These are phyloP conservation scores for Callithrix jacchus DNA, from an alignment of 2,113 vertebrate genomes.

Conservation along the genomic window DNA sequence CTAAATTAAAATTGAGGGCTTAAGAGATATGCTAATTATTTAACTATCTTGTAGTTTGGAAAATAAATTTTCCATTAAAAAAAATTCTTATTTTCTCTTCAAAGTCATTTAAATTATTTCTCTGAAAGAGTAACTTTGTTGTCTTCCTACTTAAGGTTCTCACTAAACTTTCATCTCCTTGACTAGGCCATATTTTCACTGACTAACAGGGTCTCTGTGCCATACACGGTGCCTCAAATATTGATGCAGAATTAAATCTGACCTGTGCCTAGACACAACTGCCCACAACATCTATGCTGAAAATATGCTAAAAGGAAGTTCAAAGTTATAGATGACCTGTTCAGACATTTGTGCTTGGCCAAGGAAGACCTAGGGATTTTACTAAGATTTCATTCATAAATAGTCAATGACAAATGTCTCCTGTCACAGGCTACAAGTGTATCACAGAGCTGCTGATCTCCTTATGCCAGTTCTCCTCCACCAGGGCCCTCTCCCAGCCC, in stretches of 20 bases:
- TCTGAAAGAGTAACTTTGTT: not conserved
- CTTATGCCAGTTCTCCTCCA: not conserved
- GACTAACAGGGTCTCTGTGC: not conserved
- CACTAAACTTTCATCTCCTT: not conserved
- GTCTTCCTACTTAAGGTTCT: not conserved
- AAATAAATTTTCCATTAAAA: not conserved
- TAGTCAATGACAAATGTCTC: not conserved
- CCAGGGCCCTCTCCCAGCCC: fast-evolving
- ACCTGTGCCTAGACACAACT: not conserved
- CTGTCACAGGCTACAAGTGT: not conserved
- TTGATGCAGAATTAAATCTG: not conserved
- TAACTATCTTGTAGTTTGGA: not conserved
- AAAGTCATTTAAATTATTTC: not conserved
- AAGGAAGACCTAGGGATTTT: not conserved
- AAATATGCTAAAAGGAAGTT: not conserved
- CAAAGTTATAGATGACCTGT: not conserved
- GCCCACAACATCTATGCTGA: not conserved
- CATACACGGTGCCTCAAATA: not conserved
- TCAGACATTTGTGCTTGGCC: not conserved
- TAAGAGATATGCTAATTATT: not conserved
- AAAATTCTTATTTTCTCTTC: not conserved
- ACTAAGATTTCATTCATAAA: not conserved
- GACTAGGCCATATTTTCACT: not conserved
- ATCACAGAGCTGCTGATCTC: too few relatives aligned
- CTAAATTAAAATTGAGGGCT: not conserved